phyloP scores from a whole-genome alignment of 2,888 invertebrate genomes.

The Macrophya alboannulata region DNA sequence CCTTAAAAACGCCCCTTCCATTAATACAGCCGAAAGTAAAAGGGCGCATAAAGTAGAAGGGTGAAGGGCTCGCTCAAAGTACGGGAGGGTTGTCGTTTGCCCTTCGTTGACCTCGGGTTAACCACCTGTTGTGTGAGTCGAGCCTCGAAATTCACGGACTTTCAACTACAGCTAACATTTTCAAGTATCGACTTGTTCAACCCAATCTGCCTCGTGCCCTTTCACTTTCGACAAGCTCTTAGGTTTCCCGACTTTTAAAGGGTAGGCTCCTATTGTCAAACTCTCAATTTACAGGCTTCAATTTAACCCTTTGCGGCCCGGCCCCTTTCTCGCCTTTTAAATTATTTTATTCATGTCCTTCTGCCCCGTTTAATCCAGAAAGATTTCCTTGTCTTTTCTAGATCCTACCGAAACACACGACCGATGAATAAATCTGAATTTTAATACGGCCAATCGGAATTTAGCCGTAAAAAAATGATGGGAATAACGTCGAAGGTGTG shows the following conservation, averaged over 20 bases:
- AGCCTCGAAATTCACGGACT: constrained; percentile 41
- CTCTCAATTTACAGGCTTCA: constrained; percentile 21
- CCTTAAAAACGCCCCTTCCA: background rate
- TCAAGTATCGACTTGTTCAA: constrained; percentile 43
- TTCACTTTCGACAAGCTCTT: constrained; percentile 32
- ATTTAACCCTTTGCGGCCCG: background rate
- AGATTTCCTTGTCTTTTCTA: background rate
- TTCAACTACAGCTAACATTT: constrained; percentile 35
- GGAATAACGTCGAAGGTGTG: background rate
- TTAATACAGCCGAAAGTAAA: background rate
- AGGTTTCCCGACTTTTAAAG: constrained; percentile 39
- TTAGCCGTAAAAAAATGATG: background rate
- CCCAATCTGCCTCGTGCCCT: constrained; percentile 45
- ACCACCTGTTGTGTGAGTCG: constrained; percentile 52
- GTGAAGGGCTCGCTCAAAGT: constrained; percentile 31
- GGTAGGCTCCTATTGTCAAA: constrained; percentile 28
- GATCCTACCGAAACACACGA: background rate
- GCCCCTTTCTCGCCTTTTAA: constrained; percentile 5
- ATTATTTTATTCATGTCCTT: constrained; percentile 20
- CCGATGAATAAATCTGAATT: background rate
- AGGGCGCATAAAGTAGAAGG: background rate
- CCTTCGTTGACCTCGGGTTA: constrained; percentile 50
- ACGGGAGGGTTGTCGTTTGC: constrained; percentile 31
- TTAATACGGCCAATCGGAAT: constrained; percentile 1
- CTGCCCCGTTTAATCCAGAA: background rate